A percentile compares a stretch with the other conserved stretches of the same genome.
phyloP scores from a whole-genome alignment of 2,797 vertebrate species.

The Lindbergichthys nudifrons region DNA sequence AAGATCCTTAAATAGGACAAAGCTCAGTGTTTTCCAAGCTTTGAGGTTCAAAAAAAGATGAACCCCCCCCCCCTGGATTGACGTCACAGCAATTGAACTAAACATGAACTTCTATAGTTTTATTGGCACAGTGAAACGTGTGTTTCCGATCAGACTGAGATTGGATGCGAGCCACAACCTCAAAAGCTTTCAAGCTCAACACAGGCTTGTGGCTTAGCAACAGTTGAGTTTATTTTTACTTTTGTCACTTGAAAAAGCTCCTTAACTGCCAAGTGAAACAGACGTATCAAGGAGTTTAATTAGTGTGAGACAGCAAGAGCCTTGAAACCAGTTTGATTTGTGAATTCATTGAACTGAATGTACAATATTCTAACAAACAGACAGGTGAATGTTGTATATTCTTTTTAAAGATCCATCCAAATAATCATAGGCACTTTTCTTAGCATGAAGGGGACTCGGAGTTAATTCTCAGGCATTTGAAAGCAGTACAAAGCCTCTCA shows the following conservation, averaged over 20 bases:
- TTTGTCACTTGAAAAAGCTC: constrained; percentile 21
- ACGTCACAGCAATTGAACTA: neutral
- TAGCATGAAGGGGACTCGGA: neutral
- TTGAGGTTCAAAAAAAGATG: constrained; percentile 6
- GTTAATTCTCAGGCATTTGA: neutral
- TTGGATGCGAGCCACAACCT: constrained; percentile 17
- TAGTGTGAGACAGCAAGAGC: constrained; percentile 13
- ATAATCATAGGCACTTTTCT: neutral
- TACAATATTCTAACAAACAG: neutral
- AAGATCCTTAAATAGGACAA: constrained; percentile 29
- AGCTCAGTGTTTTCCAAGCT: neutral
- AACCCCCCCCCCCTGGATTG: neutral
- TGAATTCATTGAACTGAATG: neutral
- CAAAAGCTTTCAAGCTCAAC: constrained; percentile 19
- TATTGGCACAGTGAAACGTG: constrained; percentile 4
- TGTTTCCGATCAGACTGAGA: constrained; percentile 13
- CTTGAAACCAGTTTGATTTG: neutral
- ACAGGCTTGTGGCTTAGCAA: constrained; percentile 37
- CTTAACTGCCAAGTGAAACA: constrained; percentile 21
- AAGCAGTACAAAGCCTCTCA: neutral
- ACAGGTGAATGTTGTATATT: neutral
- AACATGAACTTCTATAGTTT: constrained; percentile 1
- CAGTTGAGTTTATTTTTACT: constrained; percentile 33
- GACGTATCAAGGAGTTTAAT: constrained; percentile 18
- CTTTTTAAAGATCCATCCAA: neutral